phyloP scores from a whole-genome alignment of 2,888 invertebrate genomes.

The Anarsia innoxiella region DNA sequence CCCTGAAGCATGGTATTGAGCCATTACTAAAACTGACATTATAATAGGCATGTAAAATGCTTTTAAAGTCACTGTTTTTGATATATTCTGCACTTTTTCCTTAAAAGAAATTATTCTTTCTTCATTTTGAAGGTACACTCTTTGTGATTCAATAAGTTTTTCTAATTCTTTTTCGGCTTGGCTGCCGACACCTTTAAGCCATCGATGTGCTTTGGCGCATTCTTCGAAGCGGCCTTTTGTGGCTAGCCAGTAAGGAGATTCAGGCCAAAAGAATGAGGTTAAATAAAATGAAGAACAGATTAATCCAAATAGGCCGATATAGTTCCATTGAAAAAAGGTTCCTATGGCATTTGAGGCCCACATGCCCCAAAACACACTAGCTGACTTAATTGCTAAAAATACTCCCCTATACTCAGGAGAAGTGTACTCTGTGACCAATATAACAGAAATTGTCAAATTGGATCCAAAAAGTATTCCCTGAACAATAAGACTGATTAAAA shows the following conservation, averaged over 20 bases:
- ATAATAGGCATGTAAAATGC: conserved; percentile 33
- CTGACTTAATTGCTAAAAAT: conserved; percentile 19
- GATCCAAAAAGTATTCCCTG: conserved; percentile 14
- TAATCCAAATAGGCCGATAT: conserved; percentile 17
- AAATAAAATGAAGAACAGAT: conserved; percentile 16
- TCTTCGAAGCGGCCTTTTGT: conserved; percentile 22
- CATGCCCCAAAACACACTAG: conserved; percentile 20
- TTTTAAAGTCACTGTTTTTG: conserved; percentile 20
- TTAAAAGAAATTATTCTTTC: conserved; percentile 13
- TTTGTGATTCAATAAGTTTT: conserved; percentile 18
- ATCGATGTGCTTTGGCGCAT: conserved; percentile 18
- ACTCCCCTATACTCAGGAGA: conserved; percentile 22
- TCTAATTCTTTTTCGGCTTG: conserved; percentile 18
- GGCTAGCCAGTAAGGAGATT: conserved; percentile 25
- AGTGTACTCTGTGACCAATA: conserved; percentile 20
- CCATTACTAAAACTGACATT: conserved; percentile 24
- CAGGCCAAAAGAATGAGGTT: conserved; percentile 20
- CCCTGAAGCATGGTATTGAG: conserved; percentile 26
- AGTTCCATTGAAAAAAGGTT: conserved; percentile 20
- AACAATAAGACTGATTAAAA: conserved; percentile 20
- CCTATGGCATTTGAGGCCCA: conserved; percentile 22
- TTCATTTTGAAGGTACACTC: conserved; percentile 18
- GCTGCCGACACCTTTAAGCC: conserved; percentile 18
- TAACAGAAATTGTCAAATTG: conserved; percentile 13
- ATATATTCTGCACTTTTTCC: conserved; percentile 17